Base-by-base conservation (phyloP, 2,888 invertebrate genomes). In the Disparrhopalites patrizii region DNA sequence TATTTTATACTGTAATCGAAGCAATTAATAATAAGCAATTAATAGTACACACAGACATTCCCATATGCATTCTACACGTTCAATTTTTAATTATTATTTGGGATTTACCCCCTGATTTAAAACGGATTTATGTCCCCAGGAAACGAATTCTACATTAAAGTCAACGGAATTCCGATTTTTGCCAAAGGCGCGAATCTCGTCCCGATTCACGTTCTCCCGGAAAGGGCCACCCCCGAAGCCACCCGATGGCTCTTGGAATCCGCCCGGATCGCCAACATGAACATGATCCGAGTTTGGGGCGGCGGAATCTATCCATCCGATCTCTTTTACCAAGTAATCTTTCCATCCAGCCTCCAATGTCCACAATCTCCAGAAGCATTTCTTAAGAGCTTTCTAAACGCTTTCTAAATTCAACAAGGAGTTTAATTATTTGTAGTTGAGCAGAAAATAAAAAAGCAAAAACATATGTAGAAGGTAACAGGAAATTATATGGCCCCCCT, bases 121-220 rank as follows among this genome's bases (percentile, higher is more conserved):
- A n/a, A n/a, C n/a, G n/a, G n/a, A n/a, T n/a, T n/a, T n/a, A n/a
- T n/a, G n/a, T n/a, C n/a, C n/a, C n/a, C 15, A 73, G 76, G 76
- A 8, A 56, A 70, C 76, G 82, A 80, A 7, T 85, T 83, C 76
- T 82, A 81, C 74, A 83, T 83, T 75, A 77, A 77, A 61, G 78
- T 84, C 25, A 84, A 84, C 75, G 81, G 78, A 0, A 69, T 78
- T 18, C 80, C 82, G 2, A 77, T 84, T 13, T 84, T 82, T 73
- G 77, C 82, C 62, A 85, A 84, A 75, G 83, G 83, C 2, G 79
- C 81, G 36, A 83, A 83, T 76, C 82, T 82, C 79, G 82, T 83
- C 58, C 83, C 83, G 2, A 79, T 81, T 0, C 80, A 81, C 70
- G 79, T 79, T 54, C 80, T 83, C 61, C 80, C 78, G 54, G 81